phyloP scores from a whole-genome alignment of 2,888 invertebrate species.

The Dendrolimus pini region DNA sequence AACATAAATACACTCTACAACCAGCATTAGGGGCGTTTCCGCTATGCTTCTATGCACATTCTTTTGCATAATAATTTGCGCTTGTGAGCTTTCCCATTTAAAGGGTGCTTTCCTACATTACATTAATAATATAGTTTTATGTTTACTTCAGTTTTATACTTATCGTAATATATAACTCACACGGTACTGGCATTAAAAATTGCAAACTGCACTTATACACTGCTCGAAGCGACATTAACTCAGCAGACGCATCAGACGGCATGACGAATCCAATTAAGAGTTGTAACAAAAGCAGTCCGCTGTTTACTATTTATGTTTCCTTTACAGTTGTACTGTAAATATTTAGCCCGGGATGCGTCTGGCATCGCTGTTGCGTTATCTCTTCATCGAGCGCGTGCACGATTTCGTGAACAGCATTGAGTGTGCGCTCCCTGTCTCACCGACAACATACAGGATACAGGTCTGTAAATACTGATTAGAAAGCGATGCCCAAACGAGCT shows the following conservation, averaged over 20 bases:
- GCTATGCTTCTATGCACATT: conserved; percentile 41
- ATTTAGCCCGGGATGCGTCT: conserved; percentile 66
- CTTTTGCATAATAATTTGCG: conserved; percentile 41
- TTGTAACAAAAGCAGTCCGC: conserved; percentile 61
- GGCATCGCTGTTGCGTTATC: conserved; percentile 62
- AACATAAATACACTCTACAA: conserved; percentile 40
- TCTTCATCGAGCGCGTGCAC: conserved; percentile 47
- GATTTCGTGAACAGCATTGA: conserved; percentile 42
- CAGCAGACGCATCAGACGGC: conserved; percentile 35
- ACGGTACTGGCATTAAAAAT: no score
- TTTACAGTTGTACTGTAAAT: conserved; percentile 64
- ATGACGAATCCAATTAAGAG: conserved; percentile 69
- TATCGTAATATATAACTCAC: no score
- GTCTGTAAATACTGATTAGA: conserved; percentile 54
- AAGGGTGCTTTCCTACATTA: no score
- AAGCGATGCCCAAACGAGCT: conserved; percentile 43
- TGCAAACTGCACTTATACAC: no score
- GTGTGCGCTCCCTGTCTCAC: conserved; percentile 20
- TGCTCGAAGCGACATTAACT: background rate
- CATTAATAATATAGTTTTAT: no score
- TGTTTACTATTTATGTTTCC: conserved; percentile 69
- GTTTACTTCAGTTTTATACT: no score
- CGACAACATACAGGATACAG: conserved; percentile 50
- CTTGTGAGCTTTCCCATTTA: conserved; percentile 23
- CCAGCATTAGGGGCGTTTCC: conserved; percentile 45